Base-by-base conservation (phyloP, 2,888 invertebrate genomes). In the Drosophila algonquin region DNA sequence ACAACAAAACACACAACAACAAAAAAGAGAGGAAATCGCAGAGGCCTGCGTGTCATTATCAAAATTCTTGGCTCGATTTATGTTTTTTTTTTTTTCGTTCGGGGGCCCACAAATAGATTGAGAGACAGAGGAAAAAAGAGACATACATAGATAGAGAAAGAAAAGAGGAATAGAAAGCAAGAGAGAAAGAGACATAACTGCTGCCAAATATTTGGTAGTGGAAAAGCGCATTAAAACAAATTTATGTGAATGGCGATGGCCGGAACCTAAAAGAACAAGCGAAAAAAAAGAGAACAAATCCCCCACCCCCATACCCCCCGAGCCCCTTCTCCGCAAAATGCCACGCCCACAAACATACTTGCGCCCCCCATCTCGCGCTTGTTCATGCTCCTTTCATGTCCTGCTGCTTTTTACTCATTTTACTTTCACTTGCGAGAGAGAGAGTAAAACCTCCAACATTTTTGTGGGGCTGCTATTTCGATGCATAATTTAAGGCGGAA, bases 161-260 rank as follows among this genome's bases (percentile, higher is more conserved):
- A 56, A 54, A 64, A 2, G 40, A 40, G 52, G 24, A 51, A 27
- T 32, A n/a, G 6, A 16, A 3, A 10, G 6, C 44, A 30, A 67
- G 14, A 40, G 14, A 57, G 21, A 40, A 30, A 16, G 30, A 30
- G 30, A 30, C 30, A 30, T 30, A 47, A 40, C 63, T 45, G 58
- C 60, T 64, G 70, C 59, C 75, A 76, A 40, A 73, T 18, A 55
- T 56, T 67, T 65, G 54, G 71, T 83, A 87, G 40, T 40, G 14
- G 40, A 40, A 40, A 40, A 83, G 83, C 83, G 83, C 83, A 87
- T 83, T 87, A 82, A 75, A 80, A 58, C 57, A 55, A 83, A 83
- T 83, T 83, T 85, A 83, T 83, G 86, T 87, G 71, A 82, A 83
- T 52, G 73, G 40, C 40, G 7, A 40, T 40, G 40, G 61, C 68